Evolutionary conservation across 1,140 invertebrate species (phyloP), one percentile per base, ranked within the genome.

Genomic region (Drosophila truncata): DNA sequence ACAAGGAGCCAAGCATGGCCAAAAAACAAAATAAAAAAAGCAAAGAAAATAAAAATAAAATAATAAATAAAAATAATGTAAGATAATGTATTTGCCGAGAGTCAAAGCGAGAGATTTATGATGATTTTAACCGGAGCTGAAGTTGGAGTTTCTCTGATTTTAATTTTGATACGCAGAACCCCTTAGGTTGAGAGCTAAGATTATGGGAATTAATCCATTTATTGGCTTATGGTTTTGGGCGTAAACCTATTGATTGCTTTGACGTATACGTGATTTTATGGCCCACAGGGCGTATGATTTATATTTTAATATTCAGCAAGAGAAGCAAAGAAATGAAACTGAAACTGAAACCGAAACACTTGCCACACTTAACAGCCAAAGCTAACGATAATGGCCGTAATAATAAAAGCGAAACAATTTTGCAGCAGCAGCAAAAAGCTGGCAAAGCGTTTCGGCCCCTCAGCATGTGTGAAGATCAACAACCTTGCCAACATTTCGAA

Each of bases 401-500:
- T 57, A 74, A 66, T 54, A 74, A 60, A 63, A 72, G 58, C 75
- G 57, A 63, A 75, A 60, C 58, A 57, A 62, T 79, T 74, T 82
- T 29, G 35, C 41, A 57, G 46, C 18, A 39, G 44, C 58, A 20
- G 47, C 46, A 29, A 75, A 73, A 31, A 77, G 50, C 62, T 78
- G 69, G 41, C 59, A 83, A 55, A 80, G 47, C 39, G 65, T 60
- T 64, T 75, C 52, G 50, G 71, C 60, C 39, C 52, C 62, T 54
- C 61, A 54, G 47, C 63, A 70, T 70, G 58, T 84, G 73, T 79
- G 85, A 85, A 91, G 85, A 90, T 90, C 85, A 90, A 90, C 86
- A 91, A 90, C 85, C 85, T 91, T 76, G 82, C 79, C 74, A 84
- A 71, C 69, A 72, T 33, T 55, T 47, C 69, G 70, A 73, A 50